Evolutionary conservation across 2,113 vertebrate species (phyloP).

Genomic region (Rhinoptilus africanus): DNA sequence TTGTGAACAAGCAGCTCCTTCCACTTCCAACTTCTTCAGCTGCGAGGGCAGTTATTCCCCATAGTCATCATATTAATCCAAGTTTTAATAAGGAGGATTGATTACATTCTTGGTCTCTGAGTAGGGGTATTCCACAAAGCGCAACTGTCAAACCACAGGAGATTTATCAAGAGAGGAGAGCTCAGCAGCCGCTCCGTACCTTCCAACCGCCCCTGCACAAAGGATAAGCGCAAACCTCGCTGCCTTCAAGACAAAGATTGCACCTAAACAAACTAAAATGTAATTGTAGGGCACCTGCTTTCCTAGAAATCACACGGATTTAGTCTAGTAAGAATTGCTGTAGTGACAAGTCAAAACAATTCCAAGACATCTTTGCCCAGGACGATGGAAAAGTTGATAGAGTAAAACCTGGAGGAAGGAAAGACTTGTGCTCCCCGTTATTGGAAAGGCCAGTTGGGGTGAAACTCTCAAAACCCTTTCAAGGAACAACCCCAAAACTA

Average conservation of each 20-base stretch:
- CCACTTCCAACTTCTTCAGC: background rate
- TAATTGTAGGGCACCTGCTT: background rate
- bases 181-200: background rate
- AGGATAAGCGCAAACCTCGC: background rate
- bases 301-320: background rate
- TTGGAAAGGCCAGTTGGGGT: background rate
- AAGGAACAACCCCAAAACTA: background rate
- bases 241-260: background rate
- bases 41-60: background rate
- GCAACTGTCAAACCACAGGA: background rate
- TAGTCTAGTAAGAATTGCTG: background rate
- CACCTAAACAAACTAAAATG: background rate
- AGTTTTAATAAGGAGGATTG: background rate
- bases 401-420: background rate
- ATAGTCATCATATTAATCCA: background rate
- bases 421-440: background rate
- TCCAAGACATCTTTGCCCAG: background rate
- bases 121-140: background rate
- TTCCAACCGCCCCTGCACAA: background rate
- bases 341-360: background rate
- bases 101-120: background rate
- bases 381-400: background rate
- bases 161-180: background rate
- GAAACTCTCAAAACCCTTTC: background rate
- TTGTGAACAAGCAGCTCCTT: background rate